Evolutionary conservation across 2,113 vertebrate genomes (phyloP), one percentile per base, ranked within the genome.

Genomic region (Syngnathus typhle): DNA sequence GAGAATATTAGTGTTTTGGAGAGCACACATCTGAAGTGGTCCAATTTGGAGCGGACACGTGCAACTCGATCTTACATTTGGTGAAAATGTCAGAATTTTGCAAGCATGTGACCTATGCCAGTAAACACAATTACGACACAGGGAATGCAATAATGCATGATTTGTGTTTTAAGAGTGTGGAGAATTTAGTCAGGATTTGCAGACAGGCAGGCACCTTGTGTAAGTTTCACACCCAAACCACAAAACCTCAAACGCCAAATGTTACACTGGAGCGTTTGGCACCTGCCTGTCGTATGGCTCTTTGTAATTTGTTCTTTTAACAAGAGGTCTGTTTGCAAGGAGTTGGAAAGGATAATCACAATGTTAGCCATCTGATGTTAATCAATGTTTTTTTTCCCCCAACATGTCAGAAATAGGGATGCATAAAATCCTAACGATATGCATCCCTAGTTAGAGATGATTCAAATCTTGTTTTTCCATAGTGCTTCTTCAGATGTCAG

Each of bases 1-100:
- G 27, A 49, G 75, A 74, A 75, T 61, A 72, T 67, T 37, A 15
- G 10, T 41, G 58, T 69, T 71, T 56, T 65, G 47, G 59, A 76
- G 54, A 27, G 11, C 11, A 69, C 54, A 44, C 4, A 6, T 15
- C 1, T 15, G 13, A 27, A 39, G 37, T 39, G 19, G 18, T 60
- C 10, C 13, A n/a, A 41, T 19, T 60, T 60, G 4, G 27, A 36
- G 27, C 36, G 44, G 27, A 15, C 21, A 56, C 32, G 11, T 11
- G n/a, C 18, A 46, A 16, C 12, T 46, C 11, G 11, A 7, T 1
- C 39, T 39, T 39, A 39, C 39, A 32, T 56, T 32, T 56, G 13
- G 6, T 56, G 54, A 56, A 32, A 56, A 56, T 5, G 9, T 21
- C 54, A 6, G 27, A 12, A 56, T 32, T 6, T 54, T 23, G n/a